Percentiles rank a stretch among this genome's conserved stretches.
These are phyloP conservation scores for Argyrosomus japonicus DNA, from an alignment of 2,113 vertebrate species.

Conservation along the genomic window DNA sequence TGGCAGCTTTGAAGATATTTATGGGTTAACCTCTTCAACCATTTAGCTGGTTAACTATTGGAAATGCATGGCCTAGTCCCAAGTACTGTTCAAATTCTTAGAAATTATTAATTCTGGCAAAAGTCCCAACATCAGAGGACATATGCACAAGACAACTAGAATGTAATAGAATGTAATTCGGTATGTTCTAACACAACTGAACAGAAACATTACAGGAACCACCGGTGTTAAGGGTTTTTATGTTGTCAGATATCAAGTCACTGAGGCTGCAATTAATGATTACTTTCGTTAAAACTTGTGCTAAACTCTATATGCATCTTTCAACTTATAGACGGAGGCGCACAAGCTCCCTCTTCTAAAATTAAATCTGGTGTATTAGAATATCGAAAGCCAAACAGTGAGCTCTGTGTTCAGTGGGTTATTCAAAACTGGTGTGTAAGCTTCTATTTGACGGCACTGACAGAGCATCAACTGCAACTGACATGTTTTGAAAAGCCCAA, in stretches of 20 bases:
- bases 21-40: conserved; percentile 9
- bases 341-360: conserved; percentile 26
- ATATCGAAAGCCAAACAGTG: conserved; percentile 30
- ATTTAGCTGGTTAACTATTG: conserved; percentile 6
- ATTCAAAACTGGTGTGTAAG: conserved; percentile 58
- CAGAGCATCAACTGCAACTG: conserved; percentile 73
- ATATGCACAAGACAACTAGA: neutral
- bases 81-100: neutral
- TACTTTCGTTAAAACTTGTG: neutral
- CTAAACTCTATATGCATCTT: neutral
- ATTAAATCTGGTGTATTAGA: conserved; percentile 40
- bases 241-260: neutral
- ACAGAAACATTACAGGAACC: no score
- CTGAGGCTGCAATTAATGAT: neutral
- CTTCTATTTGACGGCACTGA: conserved; percentile 68
- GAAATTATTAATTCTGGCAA: conserved; percentile 13
- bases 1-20: conserved; percentile 38
- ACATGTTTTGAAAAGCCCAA: conserved; percentile 80
- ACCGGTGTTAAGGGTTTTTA: neutral
- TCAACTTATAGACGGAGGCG: neutral
- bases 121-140: neutral
- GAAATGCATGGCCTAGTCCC: neutral
- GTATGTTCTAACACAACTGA: neutral
- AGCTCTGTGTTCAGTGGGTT: conserved; percentile 44
- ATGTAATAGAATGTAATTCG: neutral